phyloP scores from a whole-genome alignment of 37 sponge, comb jelly and placozoan genomes.

The Crambe crambe region DNA sequence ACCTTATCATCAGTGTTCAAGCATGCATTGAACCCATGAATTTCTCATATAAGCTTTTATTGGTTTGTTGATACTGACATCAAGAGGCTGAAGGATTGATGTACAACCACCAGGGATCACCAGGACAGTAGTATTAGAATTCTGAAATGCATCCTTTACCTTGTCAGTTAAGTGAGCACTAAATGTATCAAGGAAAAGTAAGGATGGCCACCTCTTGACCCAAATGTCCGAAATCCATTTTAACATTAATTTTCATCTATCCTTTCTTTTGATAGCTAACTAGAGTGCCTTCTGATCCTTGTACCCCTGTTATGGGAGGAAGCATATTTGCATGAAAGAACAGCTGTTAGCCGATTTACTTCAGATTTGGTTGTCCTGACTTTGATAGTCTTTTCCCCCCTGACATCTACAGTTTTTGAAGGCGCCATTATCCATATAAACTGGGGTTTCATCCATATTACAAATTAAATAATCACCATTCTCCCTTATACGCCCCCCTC shows the following conservation, averaged over 20 bases:
- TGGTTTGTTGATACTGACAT: constrained; percentile 47
- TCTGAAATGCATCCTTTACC: constrained; percentile 9
- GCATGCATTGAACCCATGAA: constrained; percentile 2
- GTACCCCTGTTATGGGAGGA: constrained; percentile 15
- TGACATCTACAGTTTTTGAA: constrained; percentile 8
- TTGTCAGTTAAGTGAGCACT: constrained; percentile 22
- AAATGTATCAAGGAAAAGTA: constrained; percentile 29
- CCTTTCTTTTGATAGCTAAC: constrained; percentile 2
- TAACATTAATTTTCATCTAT: constrained; percentile 24
- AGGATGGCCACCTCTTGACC: not conserved
- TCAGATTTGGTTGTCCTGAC: constrained; percentile 14
- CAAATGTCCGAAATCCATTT: constrained; percentile 31
- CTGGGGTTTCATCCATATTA: constrained; percentile 32
- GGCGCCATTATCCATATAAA: constrained; percentile 23
- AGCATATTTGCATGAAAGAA: constrained; percentile 34
- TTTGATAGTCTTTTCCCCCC: not conserved
- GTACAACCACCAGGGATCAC: constrained; percentile 56
- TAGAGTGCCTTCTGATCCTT: not conserved
- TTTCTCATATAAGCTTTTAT: constrained; percentile 8
- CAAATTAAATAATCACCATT: constrained; percentile 13
- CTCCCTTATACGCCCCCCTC: not conserved
- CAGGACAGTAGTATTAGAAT: constrained; percentile 1
- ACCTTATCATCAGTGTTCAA: constrained; percentile 1
- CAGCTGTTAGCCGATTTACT: constrained; percentile 14
- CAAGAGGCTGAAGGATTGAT: constrained; percentile 35